phyloP scores from a whole-genome alignment of 2,888 invertebrate genomes.

The Uloborus plumipes region DNA sequence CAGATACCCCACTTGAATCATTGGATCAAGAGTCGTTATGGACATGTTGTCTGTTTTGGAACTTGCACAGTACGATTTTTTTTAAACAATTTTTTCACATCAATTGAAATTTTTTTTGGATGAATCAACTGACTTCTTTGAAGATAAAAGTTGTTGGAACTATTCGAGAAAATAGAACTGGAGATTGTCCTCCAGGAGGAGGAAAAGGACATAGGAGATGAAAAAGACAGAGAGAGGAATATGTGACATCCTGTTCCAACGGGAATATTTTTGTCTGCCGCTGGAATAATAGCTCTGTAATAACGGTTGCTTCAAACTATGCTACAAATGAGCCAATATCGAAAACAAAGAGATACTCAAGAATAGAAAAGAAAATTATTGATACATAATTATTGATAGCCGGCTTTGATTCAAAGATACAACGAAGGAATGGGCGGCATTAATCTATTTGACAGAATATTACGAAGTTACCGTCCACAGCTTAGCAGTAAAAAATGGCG shows the following conservation, averaged over 20 bases:
- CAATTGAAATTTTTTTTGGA: too few species aligned
- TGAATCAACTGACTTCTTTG: too few species aligned
- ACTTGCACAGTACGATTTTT: too few species aligned
- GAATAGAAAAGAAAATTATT: conserved; percentile 7
- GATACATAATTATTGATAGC: conserved; percentile 14
- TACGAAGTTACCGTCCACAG: background rate
- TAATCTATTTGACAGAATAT: conserved; percentile 7
- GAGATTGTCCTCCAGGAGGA: too few species aligned
- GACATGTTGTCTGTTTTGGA: too few species aligned
- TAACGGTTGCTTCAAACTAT: conserved; percentile 18
- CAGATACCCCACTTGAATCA: too few species aligned
- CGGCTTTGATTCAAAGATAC: conserved; percentile 4
- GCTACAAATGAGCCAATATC: background rate
- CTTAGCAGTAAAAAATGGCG: conserved; percentile 8
- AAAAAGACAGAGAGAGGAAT: too few species aligned
- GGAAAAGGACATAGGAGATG: too few species aligned
- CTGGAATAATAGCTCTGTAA: conserved; percentile 13
- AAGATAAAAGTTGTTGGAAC: too few species aligned
- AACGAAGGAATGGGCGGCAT: conserved; percentile 9
- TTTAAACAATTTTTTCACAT: too few species aligned
- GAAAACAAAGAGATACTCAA: background rate
- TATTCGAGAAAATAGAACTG: too few species aligned
- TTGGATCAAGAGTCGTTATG: too few species aligned
- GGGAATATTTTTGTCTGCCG: background rate
- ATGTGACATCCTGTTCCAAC: background rate